Conservation (phyloP, 2,113 vertebrate genomes). For the Catharus minimus region DNA sequence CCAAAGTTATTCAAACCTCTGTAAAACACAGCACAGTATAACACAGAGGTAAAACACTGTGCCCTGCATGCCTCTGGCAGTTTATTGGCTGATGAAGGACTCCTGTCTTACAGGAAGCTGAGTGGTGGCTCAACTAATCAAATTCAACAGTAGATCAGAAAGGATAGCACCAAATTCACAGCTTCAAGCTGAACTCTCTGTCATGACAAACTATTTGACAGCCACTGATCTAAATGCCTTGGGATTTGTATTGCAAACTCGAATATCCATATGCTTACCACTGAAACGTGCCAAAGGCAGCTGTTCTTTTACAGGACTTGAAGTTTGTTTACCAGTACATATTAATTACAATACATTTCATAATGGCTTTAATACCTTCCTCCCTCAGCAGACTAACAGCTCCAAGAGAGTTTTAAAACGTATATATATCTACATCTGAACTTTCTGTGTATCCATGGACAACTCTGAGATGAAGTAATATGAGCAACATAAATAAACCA, state of each 20-base stretch:
- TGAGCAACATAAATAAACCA: not conserved
- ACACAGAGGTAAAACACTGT: not conserved
- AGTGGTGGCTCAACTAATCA: not conserved
- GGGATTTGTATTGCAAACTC: not conserved
- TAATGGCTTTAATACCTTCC: not conserved
- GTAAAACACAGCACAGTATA: not conserved
- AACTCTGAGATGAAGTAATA: not conserved
- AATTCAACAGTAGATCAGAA: not conserved
- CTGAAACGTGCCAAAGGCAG: not conserved
- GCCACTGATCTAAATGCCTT: constrained; percentile 5
- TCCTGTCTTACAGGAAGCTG: not conserved
- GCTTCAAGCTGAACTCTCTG: not conserved
- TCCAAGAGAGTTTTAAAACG: not conserved
- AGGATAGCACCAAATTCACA: not conserved
- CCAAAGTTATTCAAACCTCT: not conserved
- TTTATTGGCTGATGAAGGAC: not conserved
- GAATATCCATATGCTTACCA: constrained; percentile 10
- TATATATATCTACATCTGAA: not conserved
- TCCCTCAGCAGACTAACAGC: not conserved
- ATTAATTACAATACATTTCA: not conserved
- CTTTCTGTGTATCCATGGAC: not conserved
- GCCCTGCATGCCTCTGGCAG: not conserved
- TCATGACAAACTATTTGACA: constrained; percentile 12
- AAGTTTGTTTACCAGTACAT: constrained; percentile 4
- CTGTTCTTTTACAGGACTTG: constrained; percentile 5